These are phyloP conservation scores for Esperia sulphurella DNA, from an alignment of 2,888 invertebrate genomes.

Conservation along the genomic window DNA sequence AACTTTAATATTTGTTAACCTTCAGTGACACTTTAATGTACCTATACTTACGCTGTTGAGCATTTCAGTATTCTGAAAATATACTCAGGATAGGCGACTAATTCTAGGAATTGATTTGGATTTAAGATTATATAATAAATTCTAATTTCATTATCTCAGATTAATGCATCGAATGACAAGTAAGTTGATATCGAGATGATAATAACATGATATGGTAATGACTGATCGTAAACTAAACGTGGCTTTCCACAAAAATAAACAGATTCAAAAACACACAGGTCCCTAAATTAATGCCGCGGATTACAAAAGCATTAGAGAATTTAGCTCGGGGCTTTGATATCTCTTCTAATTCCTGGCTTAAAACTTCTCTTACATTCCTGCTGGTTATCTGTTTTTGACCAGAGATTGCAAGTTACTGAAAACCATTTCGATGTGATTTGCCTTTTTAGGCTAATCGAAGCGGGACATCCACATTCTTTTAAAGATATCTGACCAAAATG, in stretches of 20 bases:
- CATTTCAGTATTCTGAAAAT: too few relatives aligned
- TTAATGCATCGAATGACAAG: slow-evolving; percentile 13
- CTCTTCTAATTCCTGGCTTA: too few relatives aligned
- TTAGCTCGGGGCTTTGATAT: too few relatives aligned
- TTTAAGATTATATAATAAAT: not conserved
- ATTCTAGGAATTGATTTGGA: slow-evolving; percentile 5
- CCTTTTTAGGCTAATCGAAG: too few relatives aligned
- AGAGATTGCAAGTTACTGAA: too few relatives aligned
- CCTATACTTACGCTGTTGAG: too few relatives aligned
- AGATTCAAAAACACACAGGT: slow-evolving; percentile 22
- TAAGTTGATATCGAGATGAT: slow-evolving; percentile 19
- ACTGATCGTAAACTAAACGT: slow-evolving; percentile 22
- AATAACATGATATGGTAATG: slow-evolving; percentile 27
- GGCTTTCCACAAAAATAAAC: slow-evolving; percentile 13
- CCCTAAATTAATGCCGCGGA: slow-evolving; percentile 16
- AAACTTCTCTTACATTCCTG: not conserved
- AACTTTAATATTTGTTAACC: slow-evolving; percentile 1
- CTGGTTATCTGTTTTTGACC: too few relatives aligned
- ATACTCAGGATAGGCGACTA: slow-evolving; percentile 15
- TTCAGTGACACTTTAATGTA: too few relatives aligned
- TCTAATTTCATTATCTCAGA: not conserved
- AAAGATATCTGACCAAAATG: too few relatives aligned
- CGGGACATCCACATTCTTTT: too few relatives aligned
- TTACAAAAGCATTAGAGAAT: slow-evolving; percentile 1
- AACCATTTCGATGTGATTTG: not conserved